Evolutionary conservation across 2,113 vertebrate genomes (phyloP), one percentile per base, ranked within the genome.

Genomic region (Oncorhynchus tshawytscha): DNA sequence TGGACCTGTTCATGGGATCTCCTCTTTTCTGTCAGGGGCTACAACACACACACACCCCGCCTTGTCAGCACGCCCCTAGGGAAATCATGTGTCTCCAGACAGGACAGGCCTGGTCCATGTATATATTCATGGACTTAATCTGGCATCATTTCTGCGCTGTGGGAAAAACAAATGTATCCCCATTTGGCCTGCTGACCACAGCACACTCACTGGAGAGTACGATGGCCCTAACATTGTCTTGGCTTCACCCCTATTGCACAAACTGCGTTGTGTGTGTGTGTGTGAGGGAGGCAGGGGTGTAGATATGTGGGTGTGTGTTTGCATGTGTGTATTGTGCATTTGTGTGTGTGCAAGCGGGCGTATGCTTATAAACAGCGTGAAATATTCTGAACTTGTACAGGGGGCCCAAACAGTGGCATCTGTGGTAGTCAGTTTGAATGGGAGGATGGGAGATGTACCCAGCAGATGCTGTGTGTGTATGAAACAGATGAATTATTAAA

Each of bases 41-140:
- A 76, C 75, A 9, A 45, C 39, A 45, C 39, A 45, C 64, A 67
- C 69, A 64, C 49, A 24, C 69, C 20, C 85, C 84, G 84, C 88
- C 86, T 82, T 93, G 92, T 93, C 92, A 94, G 91, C 89, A 78
- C 79, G 87, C 90, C 93, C 92, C 88, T 85, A 91, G 94, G 94
- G 94, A 94, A 94, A 94, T 94, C 94, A 94, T 90, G 89, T 86
- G 87, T 93, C 92, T 93, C 89, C 89, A 94, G 94, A 93, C 94
- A 94, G 93, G 93, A 94, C 93, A 94, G 88, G 87, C 85, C 87
- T 79, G 89, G 89, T 90, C 91, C 93, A 94, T 94, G 94, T 94
- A 94, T 94, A 94, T 94, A 94, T 94, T 94, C 93, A 94, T 94
- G 91, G 89, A 88, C 91, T 94, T 94, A 94, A 94, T 93, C 93